These are phyloP conservation scores for Discoglossus pictus DNA, from an alignment of 2,797 vertebrate genomes.

Conservation along the genomic window DNA sequence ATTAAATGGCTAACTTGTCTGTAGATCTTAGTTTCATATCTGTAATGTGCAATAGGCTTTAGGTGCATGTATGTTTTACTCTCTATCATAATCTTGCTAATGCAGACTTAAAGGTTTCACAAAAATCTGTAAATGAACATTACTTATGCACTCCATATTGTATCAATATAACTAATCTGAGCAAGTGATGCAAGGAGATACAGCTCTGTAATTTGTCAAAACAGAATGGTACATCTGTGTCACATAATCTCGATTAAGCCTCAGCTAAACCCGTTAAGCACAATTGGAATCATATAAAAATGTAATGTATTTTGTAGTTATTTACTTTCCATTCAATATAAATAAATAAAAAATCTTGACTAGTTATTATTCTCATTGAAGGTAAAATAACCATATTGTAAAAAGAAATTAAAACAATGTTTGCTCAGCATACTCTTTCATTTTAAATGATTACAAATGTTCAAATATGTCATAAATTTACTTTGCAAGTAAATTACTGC, in stretches of 20 bases:
- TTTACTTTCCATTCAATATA: neutral
- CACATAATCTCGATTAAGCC: constrained; percentile 23
- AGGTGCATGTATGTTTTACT: no score
- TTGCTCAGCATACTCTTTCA: constrained; percentile 58
- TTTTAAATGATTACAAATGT: constrained; percentile 71
- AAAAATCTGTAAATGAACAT: no score
- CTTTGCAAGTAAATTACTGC: constrained; percentile 63
- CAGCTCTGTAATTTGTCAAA: constrained; percentile 22
- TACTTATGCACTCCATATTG: constrained; percentile 22
- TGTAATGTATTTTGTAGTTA: neutral
- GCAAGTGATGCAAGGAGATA: constrained; percentile 23
- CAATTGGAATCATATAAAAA: constrained; percentile 8
- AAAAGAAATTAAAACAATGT: constrained; percentile 57
- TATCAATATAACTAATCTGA: neutral
- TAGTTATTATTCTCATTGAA: constrained; percentile 58
- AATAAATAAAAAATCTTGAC: no score
- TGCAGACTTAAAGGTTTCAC: no score
- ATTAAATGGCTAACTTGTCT: no score
- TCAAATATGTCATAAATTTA: constrained; percentile 66
- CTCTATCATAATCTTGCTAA: no score
- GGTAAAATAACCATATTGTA: constrained; percentile 48
- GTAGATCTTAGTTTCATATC: no score
- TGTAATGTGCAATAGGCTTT: no score
- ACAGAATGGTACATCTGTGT: constrained; percentile 23
- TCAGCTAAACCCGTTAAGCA: constrained; percentile 15